A percentile compares a stretch with the other conserved stretches of the same genome.
Evolutionary conservation across 2,888 invertebrate species (phyloP).

Genomic region (Dryocosmus kuriphilus): DNA sequence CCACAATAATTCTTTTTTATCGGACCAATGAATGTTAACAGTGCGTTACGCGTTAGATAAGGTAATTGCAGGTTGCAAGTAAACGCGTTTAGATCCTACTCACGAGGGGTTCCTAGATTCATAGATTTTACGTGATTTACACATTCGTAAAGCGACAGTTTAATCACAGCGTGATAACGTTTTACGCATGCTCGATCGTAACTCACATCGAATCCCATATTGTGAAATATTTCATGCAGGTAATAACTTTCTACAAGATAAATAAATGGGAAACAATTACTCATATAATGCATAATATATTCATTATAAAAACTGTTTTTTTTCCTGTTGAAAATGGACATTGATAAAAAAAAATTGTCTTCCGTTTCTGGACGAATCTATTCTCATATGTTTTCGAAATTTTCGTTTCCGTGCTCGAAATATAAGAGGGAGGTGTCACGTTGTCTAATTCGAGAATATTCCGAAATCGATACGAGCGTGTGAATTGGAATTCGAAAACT

Average conservation of each 20-base stretch:
- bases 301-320: not conserved
- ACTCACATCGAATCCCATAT: conserved; percentile 16
- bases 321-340: not conserved
- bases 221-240: conserved; percentile 10
- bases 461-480: not conserved
- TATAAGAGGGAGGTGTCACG: not conserved
- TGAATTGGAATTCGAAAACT: conserved; percentile 2
- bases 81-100: conserved; percentile 23
- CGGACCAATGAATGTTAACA: conserved; percentile 69
- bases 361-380: no score
- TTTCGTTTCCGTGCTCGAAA: not conserved
- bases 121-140: conserved; percentile 68
- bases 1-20: conserved; percentile 64
- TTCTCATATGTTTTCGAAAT: no score
- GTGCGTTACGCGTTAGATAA: conserved; percentile 67
- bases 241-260: not conserved
- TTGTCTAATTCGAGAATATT: not conserved
- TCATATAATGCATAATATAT: not conserved
- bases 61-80: conserved; percentile 67
- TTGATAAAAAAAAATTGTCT: no score
- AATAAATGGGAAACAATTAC: conserved; percentile 3
- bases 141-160: conserved; percentile 66
- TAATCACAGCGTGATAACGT: conserved; percentile 71
- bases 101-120: conserved; percentile 33
- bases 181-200: conserved; percentile 48